A percentile compares a stretch with the other conserved stretches of the same genome.
These are phyloP conservation scores for Anomalospiza imberbis DNA, from an alignment of 2,797 vertebrate genomes.

Conservation along the genomic window DNA sequence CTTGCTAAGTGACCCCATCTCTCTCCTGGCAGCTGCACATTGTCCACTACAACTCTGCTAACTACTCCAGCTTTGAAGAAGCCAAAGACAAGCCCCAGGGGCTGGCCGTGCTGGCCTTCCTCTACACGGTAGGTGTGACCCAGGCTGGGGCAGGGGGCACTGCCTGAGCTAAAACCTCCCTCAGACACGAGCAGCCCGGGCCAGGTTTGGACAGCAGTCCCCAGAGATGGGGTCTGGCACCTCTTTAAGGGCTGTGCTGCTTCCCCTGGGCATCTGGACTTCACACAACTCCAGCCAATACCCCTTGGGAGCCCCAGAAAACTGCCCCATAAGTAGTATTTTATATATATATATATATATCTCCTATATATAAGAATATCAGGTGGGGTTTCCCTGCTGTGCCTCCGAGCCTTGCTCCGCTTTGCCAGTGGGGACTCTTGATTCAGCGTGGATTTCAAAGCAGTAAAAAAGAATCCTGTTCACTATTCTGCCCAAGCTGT, in stretches of 20 bases:
- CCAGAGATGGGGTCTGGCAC: not conserved
- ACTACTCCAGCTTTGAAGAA: slow-evolving; percentile 80
- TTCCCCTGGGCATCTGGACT: not conserved
- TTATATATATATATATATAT: not conserved
- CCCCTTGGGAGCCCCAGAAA: not conserved
- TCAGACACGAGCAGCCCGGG: not conserved
- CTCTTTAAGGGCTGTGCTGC: not conserved
- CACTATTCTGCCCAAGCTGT: fast-evolving
- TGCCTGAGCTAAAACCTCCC: fast-evolving
- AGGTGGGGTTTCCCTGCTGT: not conserved
- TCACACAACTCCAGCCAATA: not conserved
- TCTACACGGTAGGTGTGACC: slow-evolving; percentile 78
- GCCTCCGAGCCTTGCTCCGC: not conserved
- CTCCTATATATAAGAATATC: not conserved
- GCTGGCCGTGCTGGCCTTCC: slow-evolving; percentile 87
- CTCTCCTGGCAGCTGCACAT: slow-evolving; percentile 83
- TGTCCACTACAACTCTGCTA: slow-evolving; percentile 89
- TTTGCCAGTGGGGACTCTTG: not conserved
- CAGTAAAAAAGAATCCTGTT: not conserved
- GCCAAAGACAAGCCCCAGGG: slow-evolving; percentile 83
- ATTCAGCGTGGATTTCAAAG: not conserved
- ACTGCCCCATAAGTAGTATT: not conserved
- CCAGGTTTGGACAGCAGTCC: not conserved
- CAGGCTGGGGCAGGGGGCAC: not conserved
- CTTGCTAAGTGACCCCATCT: not conserved